phyloP scores from a whole-genome alignment of 2,113 vertebrate species.

The Takifugu bimaculatus region DNA sequence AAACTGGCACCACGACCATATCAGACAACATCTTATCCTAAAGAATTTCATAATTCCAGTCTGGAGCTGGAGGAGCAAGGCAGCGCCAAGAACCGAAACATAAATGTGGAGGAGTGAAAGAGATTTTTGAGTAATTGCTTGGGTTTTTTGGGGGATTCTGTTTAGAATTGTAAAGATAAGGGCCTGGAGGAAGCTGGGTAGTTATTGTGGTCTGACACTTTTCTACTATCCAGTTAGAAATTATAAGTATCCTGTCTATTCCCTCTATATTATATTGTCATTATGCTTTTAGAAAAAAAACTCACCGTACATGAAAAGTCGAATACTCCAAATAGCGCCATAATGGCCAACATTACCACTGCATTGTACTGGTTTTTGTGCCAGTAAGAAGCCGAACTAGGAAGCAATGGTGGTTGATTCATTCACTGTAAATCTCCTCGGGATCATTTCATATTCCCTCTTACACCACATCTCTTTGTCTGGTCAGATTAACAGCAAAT shows the following conservation, averaged over 20 bases:
- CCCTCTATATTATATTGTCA: constrained; percentile 7
- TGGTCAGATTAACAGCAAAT: background rate
- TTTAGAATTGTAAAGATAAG: background rate
- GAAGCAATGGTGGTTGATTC: too few relatives aligned
- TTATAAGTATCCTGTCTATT: constrained; percentile 25
- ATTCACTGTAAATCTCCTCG: background rate
- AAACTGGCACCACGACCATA: constrained; percentile 36
- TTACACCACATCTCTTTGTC: background rate
- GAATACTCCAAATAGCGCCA: too few relatives aligned
- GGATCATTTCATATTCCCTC: background rate
- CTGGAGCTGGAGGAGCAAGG: constrained; percentile 31
- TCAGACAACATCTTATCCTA: constrained; percentile 1
- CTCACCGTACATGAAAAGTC: background rate
- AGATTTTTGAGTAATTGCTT: constrained; percentile 31
- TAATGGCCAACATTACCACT: too few relatives aligned
- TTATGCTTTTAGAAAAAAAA: background rate
- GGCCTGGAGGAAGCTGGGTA: background rate
- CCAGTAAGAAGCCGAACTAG: too few relatives aligned
- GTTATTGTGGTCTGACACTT: constrained; percentile 21
- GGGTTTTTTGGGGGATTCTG: background rate
- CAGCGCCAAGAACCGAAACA: constrained; percentile 23
- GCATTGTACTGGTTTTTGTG: too few relatives aligned
- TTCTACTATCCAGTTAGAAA: constrained; percentile 32
- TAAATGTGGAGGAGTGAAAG: constrained; percentile 16
- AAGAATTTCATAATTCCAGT: constrained; percentile 41